phyloP scores from a whole-genome alignment of 2,113 vertebrate species.

The Esox niger region DNA sequence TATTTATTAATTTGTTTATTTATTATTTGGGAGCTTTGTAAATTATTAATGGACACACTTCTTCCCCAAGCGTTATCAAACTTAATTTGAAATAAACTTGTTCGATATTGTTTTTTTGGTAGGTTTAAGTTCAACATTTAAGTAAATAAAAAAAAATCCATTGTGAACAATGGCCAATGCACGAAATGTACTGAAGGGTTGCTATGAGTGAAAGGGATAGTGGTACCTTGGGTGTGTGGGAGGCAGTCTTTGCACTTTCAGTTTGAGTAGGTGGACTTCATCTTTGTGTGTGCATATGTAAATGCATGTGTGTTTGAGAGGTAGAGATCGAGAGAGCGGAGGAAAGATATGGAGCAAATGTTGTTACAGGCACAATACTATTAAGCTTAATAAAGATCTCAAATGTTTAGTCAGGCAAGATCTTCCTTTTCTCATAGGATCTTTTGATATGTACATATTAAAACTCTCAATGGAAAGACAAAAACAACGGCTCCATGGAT shows the following conservation, averaged over 20 bases:
- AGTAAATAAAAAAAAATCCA: slow-evolving; percentile 20
- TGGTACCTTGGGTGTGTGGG: neutral
- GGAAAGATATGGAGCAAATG: neutral
- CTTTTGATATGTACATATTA: slow-evolving; percentile 11
- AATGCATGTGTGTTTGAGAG: neutral
- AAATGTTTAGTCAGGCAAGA: neutral
- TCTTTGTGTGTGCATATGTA: neutral
- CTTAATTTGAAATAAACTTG: slow-evolving; percentile 42
- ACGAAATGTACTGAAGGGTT: slow-evolving; percentile 6
- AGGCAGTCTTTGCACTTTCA: neutral
- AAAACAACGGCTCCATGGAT: slow-evolving; percentile 10
- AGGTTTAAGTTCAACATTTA: slow-evolving; percentile 23
- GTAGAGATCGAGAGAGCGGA: slow-evolving; percentile 4
- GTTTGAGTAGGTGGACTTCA: neutral
- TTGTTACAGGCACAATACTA: slow-evolving; percentile 9
- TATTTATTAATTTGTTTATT: slow-evolving; percentile 80
- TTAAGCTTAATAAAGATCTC: neutral
- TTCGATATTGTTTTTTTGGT: slow-evolving; percentile 39
- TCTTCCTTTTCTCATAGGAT: slow-evolving; percentile 17
- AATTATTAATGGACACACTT: slow-evolving; percentile 66
- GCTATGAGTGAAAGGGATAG: slow-evolving; percentile 10
- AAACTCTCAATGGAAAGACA: neutral
- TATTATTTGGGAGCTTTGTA: slow-evolving; percentile 75
- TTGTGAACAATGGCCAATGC: slow-evolving; percentile 14
- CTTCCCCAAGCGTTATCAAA: slow-evolving; percentile 44